A percentile compares a stretch with the other conserved stretches of the same genome.
Evolutionary conservation across 2,888 invertebrate genomes (phyloP).

Genomic region (Escarpia spicata): DNA sequence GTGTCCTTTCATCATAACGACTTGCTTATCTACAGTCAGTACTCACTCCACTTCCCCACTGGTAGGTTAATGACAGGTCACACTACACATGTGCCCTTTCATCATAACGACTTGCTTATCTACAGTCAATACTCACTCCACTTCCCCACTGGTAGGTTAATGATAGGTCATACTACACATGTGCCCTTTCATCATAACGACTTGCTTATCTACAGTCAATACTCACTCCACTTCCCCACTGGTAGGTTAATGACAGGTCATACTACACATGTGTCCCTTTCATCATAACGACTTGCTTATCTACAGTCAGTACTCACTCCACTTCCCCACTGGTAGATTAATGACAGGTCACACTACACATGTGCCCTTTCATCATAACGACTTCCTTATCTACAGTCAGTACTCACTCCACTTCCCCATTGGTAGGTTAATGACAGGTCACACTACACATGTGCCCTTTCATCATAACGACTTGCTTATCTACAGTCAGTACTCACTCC

Average conservation of each 20-base stretch:
- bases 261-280: neutral
- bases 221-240: neutral
- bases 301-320: neutral
- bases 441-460: neutral
- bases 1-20: neutral
- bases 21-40: too few species aligned
- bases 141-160: constrained; percentile 22
- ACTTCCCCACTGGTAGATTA: constrained; percentile 20
- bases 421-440: constrained; percentile 8
- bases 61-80: constrained; percentile 18
- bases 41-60: neutral
- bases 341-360: neutral
- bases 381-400: too few species aligned
- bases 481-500: neutral
- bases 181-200: neutral
- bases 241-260: constrained; percentile 18
- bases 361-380: neutral
- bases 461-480: neutral
- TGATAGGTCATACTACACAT: neutral
- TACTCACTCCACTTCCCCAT: neutral
- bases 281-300: neutral
- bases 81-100: neutral
- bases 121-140: neutral
- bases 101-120: neutral
- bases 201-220: too few species aligned